Conservation (phyloP, 2,888 invertebrate species). For the Anticlea derivata region DNA sequence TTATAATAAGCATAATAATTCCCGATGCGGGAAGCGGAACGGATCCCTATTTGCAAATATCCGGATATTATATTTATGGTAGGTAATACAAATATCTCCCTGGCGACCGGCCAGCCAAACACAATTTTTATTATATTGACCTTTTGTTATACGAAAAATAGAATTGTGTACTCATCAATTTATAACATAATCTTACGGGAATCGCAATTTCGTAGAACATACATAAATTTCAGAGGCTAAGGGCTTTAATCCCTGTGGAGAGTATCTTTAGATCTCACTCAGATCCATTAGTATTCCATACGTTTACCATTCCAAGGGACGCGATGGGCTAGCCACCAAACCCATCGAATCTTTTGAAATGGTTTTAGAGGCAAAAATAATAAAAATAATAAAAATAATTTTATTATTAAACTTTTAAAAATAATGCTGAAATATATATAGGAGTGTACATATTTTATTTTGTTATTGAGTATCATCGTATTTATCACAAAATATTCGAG, state of each 20-base stretch:
- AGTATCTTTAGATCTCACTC: background rate
- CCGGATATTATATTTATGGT: constrained; percentile 10
- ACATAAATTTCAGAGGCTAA: too few relatives aligned
- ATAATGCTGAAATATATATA: too few relatives aligned
- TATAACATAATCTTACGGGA: constrained; percentile 1
- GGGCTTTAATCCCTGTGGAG: background rate
- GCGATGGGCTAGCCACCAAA: too few relatives aligned
- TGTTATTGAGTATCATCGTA: background rate
- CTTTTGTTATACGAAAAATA: constrained; percentile 1
- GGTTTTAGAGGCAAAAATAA: too few relatives aligned
- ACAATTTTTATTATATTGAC: constrained; percentile 1
- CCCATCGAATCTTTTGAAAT: too few relatives aligned
- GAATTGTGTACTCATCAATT: background rate
- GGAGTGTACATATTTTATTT: too few relatives aligned
- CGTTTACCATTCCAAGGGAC: too few relatives aligned
- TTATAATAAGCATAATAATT: constrained; percentile 4
- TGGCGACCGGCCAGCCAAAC: constrained; percentile 11
- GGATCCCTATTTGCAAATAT: constrained; percentile 20
- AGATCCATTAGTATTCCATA: background rate
- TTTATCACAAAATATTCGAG: constrained; percentile 4
- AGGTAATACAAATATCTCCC: background rate
- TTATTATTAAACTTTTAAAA: too few relatives aligned
- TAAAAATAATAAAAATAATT: too few relatives aligned
- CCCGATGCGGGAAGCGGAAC: constrained; percentile 6
- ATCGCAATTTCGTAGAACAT: background rate